Percentiles rank a stretch among this genome's conserved stretches.
phyloP scores from a whole-genome alignment of 2,113 vertebrate species.

The Amphiprion ocellaris region DNA sequence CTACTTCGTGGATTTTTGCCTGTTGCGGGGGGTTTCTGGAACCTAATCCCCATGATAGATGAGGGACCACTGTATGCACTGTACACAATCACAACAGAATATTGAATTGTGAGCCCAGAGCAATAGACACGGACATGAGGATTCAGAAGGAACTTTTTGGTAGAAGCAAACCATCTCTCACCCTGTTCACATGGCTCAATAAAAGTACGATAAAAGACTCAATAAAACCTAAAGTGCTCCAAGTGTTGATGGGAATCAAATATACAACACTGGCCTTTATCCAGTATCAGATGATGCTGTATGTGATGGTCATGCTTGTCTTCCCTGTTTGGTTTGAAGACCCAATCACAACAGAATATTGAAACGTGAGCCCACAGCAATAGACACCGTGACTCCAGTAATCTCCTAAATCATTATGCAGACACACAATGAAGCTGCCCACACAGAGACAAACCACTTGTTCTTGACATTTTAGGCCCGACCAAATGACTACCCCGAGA shows the following conservation, averaged over 20 bases:
- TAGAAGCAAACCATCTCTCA: too few relatives aligned
- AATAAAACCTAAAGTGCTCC: neutral
- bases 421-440: neutral
- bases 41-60: too few relatives aligned
- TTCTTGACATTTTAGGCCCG: slow-evolving; percentile 85
- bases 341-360: neutral
- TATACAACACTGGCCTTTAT: neutral
- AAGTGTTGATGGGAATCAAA: neutral
- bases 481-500: slow-evolving; percentile 90
- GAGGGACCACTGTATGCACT: too few relatives aligned
- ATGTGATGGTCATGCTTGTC: neutral
- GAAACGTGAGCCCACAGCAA: neutral
- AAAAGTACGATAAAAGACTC: neutral
- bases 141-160: too few relatives aligned
- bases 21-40: too few relatives aligned
- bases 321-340: neutral
- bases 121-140: too few relatives aligned
- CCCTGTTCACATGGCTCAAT: neutral
- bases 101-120: too few relatives aligned
- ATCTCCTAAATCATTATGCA: neutral
- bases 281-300: neutral
- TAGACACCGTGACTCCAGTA: neutral
- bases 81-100: too few relatives aligned
- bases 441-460: slow-evolving; percentile 1
- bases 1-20: too few relatives aligned